These are phyloP conservation scores for Catotricha subobsoleta DNA, from an alignment of 2,888 invertebrate species.

Conservation along the genomic window DNA sequence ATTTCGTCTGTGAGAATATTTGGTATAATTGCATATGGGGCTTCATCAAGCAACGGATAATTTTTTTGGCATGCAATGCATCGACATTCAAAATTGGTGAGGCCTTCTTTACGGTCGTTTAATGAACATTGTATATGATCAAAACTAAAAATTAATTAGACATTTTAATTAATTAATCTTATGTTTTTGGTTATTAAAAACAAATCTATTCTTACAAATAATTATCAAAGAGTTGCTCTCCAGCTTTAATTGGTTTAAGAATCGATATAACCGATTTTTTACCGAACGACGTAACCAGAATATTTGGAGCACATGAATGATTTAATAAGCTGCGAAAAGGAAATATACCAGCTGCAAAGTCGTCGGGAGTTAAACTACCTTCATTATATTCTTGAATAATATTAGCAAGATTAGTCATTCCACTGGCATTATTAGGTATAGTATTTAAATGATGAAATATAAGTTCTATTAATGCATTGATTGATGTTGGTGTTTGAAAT, in stretches of 20 bases:
- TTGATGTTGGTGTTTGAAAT: constrained; percentile 19
- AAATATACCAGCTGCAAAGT: constrained; percentile 57
- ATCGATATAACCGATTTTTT: constrained; percentile 36
- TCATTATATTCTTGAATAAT: constrained; percentile 26
- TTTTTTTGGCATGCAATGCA: no score
- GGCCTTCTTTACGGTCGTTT: no score
- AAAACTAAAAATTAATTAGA: no score
- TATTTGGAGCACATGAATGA: constrained; percentile 77
- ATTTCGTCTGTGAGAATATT: no score
- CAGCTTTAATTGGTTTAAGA: constrained; percentile 47
- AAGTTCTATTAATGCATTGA: constrained; percentile 37
- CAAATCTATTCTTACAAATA: constrained; percentile 50
- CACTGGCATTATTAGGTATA: constrained; percentile 71
- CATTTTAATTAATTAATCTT: no score
- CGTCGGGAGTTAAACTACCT: constrained; percentile 27
- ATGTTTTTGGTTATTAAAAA: no score
- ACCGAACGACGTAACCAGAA: constrained; percentile 42
- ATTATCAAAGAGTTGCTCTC: constrained; percentile 59
- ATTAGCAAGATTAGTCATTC: constrained; percentile 39
- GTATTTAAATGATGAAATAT: constrained; percentile 62
- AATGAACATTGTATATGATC: no score
- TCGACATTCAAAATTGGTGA: no score
- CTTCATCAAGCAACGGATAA: no score
- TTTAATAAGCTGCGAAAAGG: constrained; percentile 64
- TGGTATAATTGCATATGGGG: no score